Base-by-base conservation (phyloP, 2,888 invertebrate genomes). In the Oeneis ivallda region DNA sequence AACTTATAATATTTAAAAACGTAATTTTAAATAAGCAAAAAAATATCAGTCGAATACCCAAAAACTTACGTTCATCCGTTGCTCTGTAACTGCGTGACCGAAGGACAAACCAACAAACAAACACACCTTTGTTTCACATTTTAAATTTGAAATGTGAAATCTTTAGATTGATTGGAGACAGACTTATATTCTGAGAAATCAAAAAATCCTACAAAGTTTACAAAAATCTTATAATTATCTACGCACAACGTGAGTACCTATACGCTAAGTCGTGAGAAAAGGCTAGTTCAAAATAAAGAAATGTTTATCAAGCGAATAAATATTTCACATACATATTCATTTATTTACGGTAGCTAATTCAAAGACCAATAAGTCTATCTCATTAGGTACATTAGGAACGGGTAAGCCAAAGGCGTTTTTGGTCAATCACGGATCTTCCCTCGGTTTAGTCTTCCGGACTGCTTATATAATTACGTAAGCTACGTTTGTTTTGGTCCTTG, bases 351-450 rank as follows among this genome's bases (percentile, higher is more conserved):
- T 61, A 63, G 65, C 66, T 68, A 66, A 66, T 63, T 63, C 56
- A 52, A 47, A 60, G 60, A 60, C 65, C 34, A 45, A 53, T 74
- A 76, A 76, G 76, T 77, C 75, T 77, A 76, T 76, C 75, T 71
- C 53, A 59, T 58, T 64, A n/a, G n/a, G n/a, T n/a, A 73, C 69
- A 79, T 81, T 77, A 79, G 79, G 79, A 81, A 67, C 67, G 72
- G 83, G 83, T 81, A 83, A 78, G 72, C 76, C 66, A 72, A 73
- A 75, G 68, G 70, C 75, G 72, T 66, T 72, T 83, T 81, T 78
- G 79, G 79, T 72, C 73, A 78, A 75, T 77, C 75, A 70, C 62
- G 71, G 72, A 79, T 81, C 79, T 78, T 68, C 68, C 62, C 68
- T 70, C n/a, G 57, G 17, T 49, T 50, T 66, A 65, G 62, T 67